Conservation (phyloP, 2,888 invertebrate species). For the Leptinotarsa haldemani region DNA sequence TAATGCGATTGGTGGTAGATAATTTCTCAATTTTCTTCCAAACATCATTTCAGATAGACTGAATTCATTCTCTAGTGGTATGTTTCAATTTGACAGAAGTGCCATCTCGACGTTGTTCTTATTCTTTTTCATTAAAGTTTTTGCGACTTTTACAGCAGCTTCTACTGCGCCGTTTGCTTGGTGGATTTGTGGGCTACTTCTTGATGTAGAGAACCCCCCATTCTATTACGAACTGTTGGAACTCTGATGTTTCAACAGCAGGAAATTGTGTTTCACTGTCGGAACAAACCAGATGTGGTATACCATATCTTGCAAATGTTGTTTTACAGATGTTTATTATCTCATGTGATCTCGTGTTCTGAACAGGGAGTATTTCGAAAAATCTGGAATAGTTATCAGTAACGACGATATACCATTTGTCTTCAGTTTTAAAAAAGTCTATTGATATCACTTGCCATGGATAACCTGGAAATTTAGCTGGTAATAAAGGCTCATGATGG, state of each 20-base stretch:
- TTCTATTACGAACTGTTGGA: neutral
- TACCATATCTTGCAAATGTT: neutral
- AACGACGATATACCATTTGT: neutral
- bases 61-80: neutral
- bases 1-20: neutral
- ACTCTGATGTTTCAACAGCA: too few relatives aligned
- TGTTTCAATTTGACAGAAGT: neutral
- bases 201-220: neutral
- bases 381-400: neutral
- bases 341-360: neutral
- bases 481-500: neutral
- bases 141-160: constrained; percentile 3
- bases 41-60: neutral
- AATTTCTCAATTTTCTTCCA: neutral
- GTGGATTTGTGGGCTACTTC: neutral
- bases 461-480: neutral
- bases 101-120: neutral
- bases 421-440: neutral
- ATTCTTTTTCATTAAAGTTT: neutral
- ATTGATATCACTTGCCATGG: neutral
- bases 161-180: neutral
- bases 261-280: neutral
- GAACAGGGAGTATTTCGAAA: neutral
- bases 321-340: neutral
- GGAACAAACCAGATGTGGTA: neutral